Evolutionary conservation across 2,113 vertebrate species (phyloP).

Genomic region (Pluvianellus socialis): DNA sequence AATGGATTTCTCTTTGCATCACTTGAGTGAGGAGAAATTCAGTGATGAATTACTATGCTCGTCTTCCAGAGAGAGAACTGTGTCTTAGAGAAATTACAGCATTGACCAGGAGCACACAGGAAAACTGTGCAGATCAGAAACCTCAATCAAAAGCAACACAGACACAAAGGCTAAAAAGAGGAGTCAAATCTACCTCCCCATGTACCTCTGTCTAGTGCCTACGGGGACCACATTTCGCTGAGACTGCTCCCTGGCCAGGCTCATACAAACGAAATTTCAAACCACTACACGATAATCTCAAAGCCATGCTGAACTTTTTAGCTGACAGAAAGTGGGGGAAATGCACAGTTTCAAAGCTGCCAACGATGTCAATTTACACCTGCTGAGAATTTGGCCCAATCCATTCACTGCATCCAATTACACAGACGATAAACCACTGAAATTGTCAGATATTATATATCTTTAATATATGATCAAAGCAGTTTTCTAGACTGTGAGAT

Average conservation of each 20-base stretch:
- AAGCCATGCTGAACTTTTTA: not conserved
- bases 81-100: not conserved
- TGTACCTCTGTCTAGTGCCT: not conserved
- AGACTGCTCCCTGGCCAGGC: not conserved
- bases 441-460: not conserved
- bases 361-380: not conserved
- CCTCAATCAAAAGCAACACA: not conserved
- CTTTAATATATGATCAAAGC: constrained; percentile 18
- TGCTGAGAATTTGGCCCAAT: not conserved
- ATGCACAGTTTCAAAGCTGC: not conserved
- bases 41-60: not conserved
- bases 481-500: not conserved
- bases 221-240: not conserved
- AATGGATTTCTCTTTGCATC: constrained; percentile 26
- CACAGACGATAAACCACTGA: not conserved
- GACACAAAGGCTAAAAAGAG: not conserved
- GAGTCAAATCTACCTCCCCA: not conserved
- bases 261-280: not conserved
- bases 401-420: not conserved
- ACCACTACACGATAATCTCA: not conserved
- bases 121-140: not conserved
- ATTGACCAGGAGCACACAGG: not conserved
- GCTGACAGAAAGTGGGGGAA: not conserved
- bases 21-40: constrained; percentile 6
- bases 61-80: not conserved